Percentiles rank a stretch among this genome's conserved stretches.
phyloP scores from a whole-genome alignment of 2,113 vertebrate genomes.

The Xerus inauris region DNA sequence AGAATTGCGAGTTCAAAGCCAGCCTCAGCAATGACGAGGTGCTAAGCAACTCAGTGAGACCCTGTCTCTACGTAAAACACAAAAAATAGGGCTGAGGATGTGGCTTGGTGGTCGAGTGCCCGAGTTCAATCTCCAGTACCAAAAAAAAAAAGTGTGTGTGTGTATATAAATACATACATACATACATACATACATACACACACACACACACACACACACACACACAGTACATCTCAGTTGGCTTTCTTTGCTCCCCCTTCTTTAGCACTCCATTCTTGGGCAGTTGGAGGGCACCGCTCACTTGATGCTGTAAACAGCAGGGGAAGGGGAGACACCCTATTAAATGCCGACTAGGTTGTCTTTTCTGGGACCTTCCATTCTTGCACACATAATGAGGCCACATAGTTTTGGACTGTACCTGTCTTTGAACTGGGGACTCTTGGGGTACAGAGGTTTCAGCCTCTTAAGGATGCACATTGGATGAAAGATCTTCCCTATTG shows the following conservation, averaged over 20 bases:
- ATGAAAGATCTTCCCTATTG: fast-evolving
- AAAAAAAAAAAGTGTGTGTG: too few relatives aligned
- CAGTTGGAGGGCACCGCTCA: fast-evolving
- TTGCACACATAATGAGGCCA: background rate
- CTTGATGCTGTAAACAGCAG: background rate
- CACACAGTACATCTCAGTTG: too few relatives aligned
- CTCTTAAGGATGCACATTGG: background rate
- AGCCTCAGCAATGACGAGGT: too few relatives aligned
- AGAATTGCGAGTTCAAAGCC: too few relatives aligned
- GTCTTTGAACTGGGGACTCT: background rate
- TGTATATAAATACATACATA: too few relatives aligned
- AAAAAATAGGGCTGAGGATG: too few relatives aligned
- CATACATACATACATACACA: too few relatives aligned
- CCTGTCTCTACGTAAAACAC: too few relatives aligned
- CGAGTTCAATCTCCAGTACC: too few relatives aligned
- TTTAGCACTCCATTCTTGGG: fast-evolving
- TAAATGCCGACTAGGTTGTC: background rate
- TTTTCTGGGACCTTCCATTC: background rate
- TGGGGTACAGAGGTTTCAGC: background rate
- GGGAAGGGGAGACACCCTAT: fast-evolving
- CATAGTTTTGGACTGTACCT: background rate
- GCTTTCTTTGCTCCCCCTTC: background rate
- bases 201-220: too few relatives aligned
- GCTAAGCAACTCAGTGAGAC: too few relatives aligned
- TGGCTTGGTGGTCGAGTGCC: too few relatives aligned